Evolutionary conservation across 2,888 invertebrate species (phyloP).

Genomic region (Lepeophtheirus nordmannii): DNA sequence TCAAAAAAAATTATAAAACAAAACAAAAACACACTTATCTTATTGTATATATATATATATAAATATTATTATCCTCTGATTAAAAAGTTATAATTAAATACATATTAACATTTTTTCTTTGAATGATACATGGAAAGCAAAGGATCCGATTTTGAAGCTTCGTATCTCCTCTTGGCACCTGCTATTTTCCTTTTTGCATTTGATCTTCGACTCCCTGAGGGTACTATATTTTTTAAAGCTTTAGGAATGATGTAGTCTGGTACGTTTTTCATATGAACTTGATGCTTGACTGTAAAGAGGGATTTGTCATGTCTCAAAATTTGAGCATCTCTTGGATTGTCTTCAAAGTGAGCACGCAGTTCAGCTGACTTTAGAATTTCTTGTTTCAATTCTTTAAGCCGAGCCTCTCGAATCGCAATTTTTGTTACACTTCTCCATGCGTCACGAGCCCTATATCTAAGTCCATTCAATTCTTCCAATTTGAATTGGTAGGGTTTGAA

Average conservation of each 20-base stretch:
- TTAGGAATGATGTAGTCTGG: constrained; percentile 80
- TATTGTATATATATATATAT: not conserved
- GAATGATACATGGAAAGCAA: not conserved
- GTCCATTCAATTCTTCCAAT: constrained; percentile 87
- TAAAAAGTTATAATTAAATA: not conserved
- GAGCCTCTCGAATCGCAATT: constrained; percentile 79
- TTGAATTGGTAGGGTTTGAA: constrained; percentile 78
- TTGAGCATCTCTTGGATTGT: constrained; percentile 72
- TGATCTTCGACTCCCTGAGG: not conserved
- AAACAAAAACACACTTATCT: not conserved
- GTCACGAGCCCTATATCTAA: constrained; percentile 76
- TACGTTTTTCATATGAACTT: constrained; percentile 70
- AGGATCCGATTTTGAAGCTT: not conserved
- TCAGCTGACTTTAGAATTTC: constrained; percentile 85
- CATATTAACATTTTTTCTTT: not conserved
- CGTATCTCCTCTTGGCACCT: constrained; percentile 21
- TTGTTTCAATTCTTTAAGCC: constrained; percentile 82
- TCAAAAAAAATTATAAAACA: not conserved
- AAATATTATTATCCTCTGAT: not conserved
- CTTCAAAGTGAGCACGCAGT: constrained; percentile 73
- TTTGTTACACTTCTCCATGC: constrained; percentile 87
- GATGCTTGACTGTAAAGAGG: constrained; percentile 63
- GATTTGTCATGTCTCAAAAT: constrained; percentile 66
- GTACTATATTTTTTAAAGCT: constrained; percentile 38
- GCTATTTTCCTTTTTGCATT: constrained; percentile 1